phyloP scores from a whole-genome alignment of 2,113 vertebrate species.

The Rhipidura dahli region DNA sequence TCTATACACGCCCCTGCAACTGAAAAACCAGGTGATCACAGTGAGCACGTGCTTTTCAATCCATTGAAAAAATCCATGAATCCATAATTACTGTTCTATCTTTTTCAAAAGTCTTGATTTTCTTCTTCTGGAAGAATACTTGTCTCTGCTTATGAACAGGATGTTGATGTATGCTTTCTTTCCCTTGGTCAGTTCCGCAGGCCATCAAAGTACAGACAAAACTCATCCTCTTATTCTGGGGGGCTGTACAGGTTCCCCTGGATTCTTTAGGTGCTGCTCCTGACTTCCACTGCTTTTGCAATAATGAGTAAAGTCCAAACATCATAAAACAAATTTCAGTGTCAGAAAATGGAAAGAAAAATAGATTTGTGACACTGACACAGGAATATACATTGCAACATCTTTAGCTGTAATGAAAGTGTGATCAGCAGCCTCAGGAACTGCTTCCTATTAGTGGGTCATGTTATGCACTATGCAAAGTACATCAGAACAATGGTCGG shows the following conservation, averaged over 20 bases:
- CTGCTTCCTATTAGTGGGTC: background rate
- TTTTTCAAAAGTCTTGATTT: background rate
- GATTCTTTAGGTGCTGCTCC: background rate
- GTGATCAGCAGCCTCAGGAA: background rate
- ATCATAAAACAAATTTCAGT: background rate
- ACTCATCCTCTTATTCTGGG: background rate
- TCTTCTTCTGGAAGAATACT: background rate
- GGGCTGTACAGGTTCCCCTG: background rate
- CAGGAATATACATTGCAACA: background rate
- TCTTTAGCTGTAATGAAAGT: background rate
- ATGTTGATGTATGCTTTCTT: background rate
- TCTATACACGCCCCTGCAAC: background rate
- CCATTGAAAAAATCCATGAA: background rate
- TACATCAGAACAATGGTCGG: background rate
- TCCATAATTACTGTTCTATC: background rate
- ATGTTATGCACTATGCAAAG: background rate
- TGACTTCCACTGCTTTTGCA: background rate
- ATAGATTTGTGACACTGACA: rapidly evolving
- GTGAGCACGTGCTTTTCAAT: background rate
- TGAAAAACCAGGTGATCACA: background rate
- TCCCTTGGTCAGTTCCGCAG: background rate
- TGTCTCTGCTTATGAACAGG: background rate
- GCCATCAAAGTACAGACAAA: background rate
- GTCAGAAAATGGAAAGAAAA: background rate
- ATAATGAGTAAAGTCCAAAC: background rate